phyloP scores from a whole-genome alignment of 2,797 vertebrate genomes.

The Galaxias olidus region DNA sequence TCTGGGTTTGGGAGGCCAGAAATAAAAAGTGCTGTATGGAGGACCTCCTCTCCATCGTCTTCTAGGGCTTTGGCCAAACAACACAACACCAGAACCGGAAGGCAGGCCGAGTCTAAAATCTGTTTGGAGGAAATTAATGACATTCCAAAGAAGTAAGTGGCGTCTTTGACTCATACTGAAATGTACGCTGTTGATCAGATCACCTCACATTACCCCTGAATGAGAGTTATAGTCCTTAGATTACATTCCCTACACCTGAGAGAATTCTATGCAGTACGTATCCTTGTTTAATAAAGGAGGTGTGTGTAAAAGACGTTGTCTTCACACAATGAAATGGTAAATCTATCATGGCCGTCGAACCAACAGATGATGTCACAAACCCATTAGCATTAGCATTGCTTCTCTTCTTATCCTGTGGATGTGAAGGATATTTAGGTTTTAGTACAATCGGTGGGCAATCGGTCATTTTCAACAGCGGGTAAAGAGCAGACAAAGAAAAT shows the following conservation, averaged over 20 bases:
- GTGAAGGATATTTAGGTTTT: no score
- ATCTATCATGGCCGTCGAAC: no score
- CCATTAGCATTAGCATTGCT: no score
- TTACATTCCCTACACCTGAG: no score
- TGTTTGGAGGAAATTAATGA: slow-evolving; percentile 54
- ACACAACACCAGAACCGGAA: slow-evolving; percentile 45
- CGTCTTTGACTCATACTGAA: slow-evolving; percentile 30
- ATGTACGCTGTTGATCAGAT: slow-evolving; percentile 19
- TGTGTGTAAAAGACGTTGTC: no score
- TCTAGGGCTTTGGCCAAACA: slow-evolving; percentile 45
- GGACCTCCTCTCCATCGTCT: slow-evolving; percentile 48
- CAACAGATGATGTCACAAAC: no score
- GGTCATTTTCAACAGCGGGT: neutral
- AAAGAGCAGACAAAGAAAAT: neutral
- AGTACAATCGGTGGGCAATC: no score
- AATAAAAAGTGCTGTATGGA: slow-evolving; percentile 36
- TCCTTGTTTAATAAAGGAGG: no score
- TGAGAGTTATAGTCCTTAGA: neutral
- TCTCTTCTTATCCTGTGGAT: no score
- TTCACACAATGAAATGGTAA: no score
- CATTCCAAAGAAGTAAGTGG: slow-evolving; percentile 44
- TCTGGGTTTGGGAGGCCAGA: slow-evolving; percentile 20
- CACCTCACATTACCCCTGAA: slow-evolving; percentile 5
- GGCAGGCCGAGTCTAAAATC: slow-evolving; percentile 40
- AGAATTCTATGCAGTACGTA: no score